Percentiles rank a stretch among this genome's conserved stretches.
These are phyloP conservation scores for Sitodiplosis mosellana DNA, from an alignment of 1,140 invertebrate genomes.

Conservation along the genomic window DNA sequence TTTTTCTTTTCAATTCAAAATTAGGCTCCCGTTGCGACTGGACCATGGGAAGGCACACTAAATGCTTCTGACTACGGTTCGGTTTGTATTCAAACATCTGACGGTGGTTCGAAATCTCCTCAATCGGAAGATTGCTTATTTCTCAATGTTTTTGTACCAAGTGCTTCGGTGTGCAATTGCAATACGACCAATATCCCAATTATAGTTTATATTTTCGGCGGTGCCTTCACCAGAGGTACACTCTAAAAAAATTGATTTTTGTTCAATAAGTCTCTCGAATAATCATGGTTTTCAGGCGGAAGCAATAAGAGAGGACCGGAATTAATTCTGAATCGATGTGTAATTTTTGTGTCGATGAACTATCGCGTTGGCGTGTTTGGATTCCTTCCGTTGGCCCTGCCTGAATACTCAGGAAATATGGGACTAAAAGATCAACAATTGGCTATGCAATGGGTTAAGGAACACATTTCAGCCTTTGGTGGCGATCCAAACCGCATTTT, in stretches of 20 bases:
- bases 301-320: constrained; percentile 29
- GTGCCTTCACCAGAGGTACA: too few relatives aligned
- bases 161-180: constrained; percentile 1
- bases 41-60: neutral
- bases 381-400: constrained; percentile 27
- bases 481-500: constrained; percentile 37
- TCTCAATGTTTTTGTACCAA: constrained; percentile 37
- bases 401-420: constrained; percentile 12
- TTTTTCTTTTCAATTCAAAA: too few relatives aligned
- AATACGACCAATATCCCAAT: constrained; percentile 11
- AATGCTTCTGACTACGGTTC: neutral
- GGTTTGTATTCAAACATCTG: neutral
- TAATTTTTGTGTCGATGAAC: constrained; percentile 30
- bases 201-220: constrained; percentile 2
- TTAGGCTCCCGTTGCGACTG: neutral
- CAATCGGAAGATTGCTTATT: constrained; percentile 39
- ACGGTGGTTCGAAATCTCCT: too few relatives aligned
- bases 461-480: constrained; percentile 33
- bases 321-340: constrained; percentile 33
- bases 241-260: too few relatives aligned
- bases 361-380: constrained; percentile 22
- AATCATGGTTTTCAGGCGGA: constrained; percentile 20
- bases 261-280: too few relatives aligned
- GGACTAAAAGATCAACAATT: constrained; percentile 11
- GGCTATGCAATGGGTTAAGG: constrained; percentile 29